phyloP scores from a whole-genome alignment of 2,113 vertebrate species.

The Rhinichthys klamathensis region DNA sequence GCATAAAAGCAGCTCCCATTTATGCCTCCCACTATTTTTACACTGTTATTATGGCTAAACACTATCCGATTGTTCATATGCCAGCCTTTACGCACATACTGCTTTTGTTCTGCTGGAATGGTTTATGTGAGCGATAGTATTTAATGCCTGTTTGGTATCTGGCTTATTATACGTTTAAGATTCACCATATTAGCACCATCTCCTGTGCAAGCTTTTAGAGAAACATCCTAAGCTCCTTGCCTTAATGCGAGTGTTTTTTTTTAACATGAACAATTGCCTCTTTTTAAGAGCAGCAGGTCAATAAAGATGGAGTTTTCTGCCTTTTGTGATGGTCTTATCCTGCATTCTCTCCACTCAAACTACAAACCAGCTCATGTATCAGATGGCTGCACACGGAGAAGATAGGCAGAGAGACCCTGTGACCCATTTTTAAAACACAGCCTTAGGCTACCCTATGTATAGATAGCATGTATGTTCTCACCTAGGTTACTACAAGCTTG shows the following conservation, averaged over 20 bases:
- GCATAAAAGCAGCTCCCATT: slow-evolving; percentile 42
- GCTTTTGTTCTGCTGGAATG: slow-evolving; percentile 16
- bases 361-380: background rate
- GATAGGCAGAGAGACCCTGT: slow-evolving; percentile 46
- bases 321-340: background rate
- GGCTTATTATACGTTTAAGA: slow-evolving; percentile 33
- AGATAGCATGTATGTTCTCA: slow-evolving; percentile 55
- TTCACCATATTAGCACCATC: slow-evolving; percentile 2
- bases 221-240: background rate
- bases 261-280: background rate
- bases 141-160: slow-evolving; percentile 31
- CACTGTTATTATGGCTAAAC: slow-evolving; percentile 30
- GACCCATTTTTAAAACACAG: slow-evolving; percentile 67
- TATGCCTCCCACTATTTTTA: slow-evolving; percentile 46
- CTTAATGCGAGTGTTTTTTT: background rate
- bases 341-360: background rate
- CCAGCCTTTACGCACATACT: background rate
- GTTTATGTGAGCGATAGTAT: background rate
- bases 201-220: background rate
- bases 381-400: slow-evolving; percentile 23
- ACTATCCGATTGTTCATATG: slow-evolving; percentile 16
- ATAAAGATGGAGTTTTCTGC: background rate
- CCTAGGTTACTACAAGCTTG: slow-evolving; percentile 52
- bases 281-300: background rate
- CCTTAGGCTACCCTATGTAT: slow-evolving; percentile 55